Evolutionary conservation across 2,797 vertebrate genomes (phyloP).

Genomic region (Echeneis naucrates): DNA sequence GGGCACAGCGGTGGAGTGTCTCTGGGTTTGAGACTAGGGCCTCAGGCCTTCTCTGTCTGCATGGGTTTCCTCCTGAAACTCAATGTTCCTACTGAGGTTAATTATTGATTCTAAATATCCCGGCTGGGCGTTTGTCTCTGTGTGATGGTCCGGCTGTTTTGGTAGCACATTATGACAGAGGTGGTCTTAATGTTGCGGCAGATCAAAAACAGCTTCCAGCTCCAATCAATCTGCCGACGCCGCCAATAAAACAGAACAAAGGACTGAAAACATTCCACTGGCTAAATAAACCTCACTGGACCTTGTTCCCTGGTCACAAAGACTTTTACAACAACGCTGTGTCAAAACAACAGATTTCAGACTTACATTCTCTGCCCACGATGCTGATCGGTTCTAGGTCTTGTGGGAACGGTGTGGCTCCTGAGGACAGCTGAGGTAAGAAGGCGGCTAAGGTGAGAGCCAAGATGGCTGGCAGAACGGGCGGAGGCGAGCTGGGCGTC

Average conservation of each 20-base stretch:
- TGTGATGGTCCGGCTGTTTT: no score
- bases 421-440: conserved; percentile 73
- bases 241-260: conserved; percentile 5
- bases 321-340: conserved; percentile 33
- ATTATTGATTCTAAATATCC: no score
- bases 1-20: no score
- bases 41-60: no score
- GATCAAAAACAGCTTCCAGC: no score
- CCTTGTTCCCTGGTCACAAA: conserved; percentile 8
- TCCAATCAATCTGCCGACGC: neutral
- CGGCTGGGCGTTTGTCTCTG: no score
- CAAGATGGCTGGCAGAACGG: conserved; percentile 78
- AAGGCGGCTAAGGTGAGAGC: conserved; percentile 70
- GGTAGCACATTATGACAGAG: no score
- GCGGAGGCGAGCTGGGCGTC: conserved; percentile 71
- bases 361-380: conserved; percentile 84
- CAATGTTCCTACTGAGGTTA: no score
- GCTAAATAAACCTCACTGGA: conserved; percentile 17
- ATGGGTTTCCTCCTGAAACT: no score
- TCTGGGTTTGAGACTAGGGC: no score
- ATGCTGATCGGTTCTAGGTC: conserved; percentile 86
- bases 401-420: conserved; percentile 84
- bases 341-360: conserved; percentile 43
- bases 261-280: neutral
- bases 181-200: no score